phyloP scores from a whole-genome alignment of 92 coral and sea anemone species.

The Actinernus sp. region DNA sequence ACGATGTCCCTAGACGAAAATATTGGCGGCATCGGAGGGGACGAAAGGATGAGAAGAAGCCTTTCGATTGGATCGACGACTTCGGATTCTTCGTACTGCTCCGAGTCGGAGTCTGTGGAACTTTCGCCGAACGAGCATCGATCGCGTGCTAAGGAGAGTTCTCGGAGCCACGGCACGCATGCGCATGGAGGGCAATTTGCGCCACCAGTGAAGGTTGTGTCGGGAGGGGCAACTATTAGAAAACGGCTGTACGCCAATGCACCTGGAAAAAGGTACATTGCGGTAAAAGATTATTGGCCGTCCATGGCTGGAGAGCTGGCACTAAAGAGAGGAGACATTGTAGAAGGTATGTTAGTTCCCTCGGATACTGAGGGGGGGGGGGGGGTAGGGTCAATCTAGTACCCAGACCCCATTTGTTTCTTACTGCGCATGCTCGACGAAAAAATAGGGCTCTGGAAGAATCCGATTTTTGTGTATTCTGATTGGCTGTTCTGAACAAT shows the following conservation, averaged over 20 bases:
- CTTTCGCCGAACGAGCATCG: constrained; percentile 49
- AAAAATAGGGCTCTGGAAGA: too few species aligned
- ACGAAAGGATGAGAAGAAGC: constrained; percentile 69
- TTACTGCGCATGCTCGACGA: too few species aligned
- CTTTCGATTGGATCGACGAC: constrained; percentile 81
- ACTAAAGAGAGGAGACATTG: constrained; percentile 86
- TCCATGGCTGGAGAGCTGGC: constrained; percentile 90
- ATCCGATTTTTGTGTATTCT: too few species aligned
- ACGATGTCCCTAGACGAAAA: constrained; percentile 60
- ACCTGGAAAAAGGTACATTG: constrained; percentile 79
- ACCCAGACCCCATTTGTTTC: too few species aligned
- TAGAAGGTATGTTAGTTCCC: constrained; percentile 74
- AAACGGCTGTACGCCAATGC: constrained; percentile 79
- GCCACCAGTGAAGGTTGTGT: constrained; percentile 90
- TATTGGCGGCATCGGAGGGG: constrained; percentile 24
- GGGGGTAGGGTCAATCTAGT: too few species aligned
- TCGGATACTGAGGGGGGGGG: background rate
- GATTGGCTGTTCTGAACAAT: too few species aligned
- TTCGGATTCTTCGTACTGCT: constrained; percentile 90
- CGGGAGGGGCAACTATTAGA: constrained; percentile 96
- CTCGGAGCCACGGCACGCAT: constrained; percentile 6
- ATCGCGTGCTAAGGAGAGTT: constrained; percentile 23
- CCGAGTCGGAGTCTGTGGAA: constrained; percentile 77
- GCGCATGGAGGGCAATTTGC: constrained; percentile 34
- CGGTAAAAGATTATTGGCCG: constrained; percentile 77